Base-by-base conservation (phyloP, 2,113 vertebrate species). In the Ammodytes dubius region DNA sequence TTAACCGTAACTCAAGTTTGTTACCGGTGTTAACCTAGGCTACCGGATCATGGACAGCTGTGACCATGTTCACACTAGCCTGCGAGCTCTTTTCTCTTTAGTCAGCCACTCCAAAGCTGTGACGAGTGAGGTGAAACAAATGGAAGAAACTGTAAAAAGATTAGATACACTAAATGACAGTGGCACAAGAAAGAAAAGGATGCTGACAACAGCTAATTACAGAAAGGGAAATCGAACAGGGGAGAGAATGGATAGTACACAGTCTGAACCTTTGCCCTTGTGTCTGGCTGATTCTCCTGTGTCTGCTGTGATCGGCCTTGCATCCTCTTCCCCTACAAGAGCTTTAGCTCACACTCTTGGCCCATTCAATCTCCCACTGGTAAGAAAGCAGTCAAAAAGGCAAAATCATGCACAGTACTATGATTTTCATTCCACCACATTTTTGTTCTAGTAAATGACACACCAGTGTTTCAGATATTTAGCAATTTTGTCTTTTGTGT, bases 281-380 rank as follows among this genome's bases (percentile, higher is more conserved):
- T 95, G 94, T 86, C 37, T 91, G 7, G 63, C 77, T 56, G 88
- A 76, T 68, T 88, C 88, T 53, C 93, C 94, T n/a, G 89, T 95
- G 3, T 49, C 93, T 57, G 94, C 88, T 79, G 85, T 95, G 17
- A 94, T 95, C 0, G 95, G 95, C 7, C 89, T 95, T 13, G 94
- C 94, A 54, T 95, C 95, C 0, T 95, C 95, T 13, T 92, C 95
- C 5, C 93, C 94, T 5, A 91, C 95, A 42, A 88, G 94, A 74
- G 94, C 94, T 53, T 66, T 94, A 37, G 93, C 94, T 74, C 91
- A 95, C 12, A 93, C 83, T 47, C 68, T 95, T 45, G 93, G 93
- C 12, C 90, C 94, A 52, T 93, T 95, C 54, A 78, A 83, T 15
- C 91, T 95, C 73, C 91, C 94, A 60, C 65, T 95, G 93, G 94